Conservation (phyloP, 2,113 vertebrate genomes). For the Calidris pygmaea region DNA sequence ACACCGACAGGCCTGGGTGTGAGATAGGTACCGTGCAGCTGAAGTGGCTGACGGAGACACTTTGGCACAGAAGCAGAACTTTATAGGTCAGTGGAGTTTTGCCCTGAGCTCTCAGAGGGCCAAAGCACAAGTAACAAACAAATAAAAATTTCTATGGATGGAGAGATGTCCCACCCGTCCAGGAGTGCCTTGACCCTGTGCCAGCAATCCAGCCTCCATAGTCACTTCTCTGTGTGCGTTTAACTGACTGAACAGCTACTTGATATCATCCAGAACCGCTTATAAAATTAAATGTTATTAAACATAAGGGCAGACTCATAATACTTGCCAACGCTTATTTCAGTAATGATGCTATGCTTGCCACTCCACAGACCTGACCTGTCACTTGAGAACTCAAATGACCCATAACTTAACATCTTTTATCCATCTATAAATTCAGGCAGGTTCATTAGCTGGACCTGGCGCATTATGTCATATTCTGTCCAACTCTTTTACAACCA, state of each 20-base stretch:
- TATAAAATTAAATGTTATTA: constrained; percentile 34
- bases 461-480: neutral
- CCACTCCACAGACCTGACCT: neutral
- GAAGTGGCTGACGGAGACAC: neutral
- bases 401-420: neutral
- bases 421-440: neutral
- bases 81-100: neutral
- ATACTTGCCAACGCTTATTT: neutral
- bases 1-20: neutral
- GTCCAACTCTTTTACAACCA: neutral
- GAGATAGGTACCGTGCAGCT: neutral
- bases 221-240: neutral
- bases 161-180: neutral
- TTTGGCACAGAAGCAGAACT: neutral
- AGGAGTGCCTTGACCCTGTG: neutral
- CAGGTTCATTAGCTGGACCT: neutral
- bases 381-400: constrained; percentile 11
- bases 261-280: constrained; percentile 26
- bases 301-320: neutral
- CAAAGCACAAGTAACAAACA: neutral
- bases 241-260: constrained; percentile 4
- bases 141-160: neutral
- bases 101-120: neutral
- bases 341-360: neutral
- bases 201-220: neutral